Conservation (phyloP, 2,888 invertebrate species). For the Galerucella nymphaeae region DNA sequence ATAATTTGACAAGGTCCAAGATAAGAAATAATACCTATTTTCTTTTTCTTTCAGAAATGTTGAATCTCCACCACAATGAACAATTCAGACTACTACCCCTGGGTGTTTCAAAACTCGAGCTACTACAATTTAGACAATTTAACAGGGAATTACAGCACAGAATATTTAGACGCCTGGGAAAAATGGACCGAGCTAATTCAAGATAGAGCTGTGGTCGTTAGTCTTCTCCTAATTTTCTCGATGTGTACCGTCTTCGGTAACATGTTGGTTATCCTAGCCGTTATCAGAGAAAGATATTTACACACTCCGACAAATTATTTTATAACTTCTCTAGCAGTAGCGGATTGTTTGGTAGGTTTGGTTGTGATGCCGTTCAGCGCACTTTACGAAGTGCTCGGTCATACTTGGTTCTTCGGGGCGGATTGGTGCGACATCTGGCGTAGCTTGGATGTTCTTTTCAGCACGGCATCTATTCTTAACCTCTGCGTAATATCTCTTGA, state of each 20-base stretch:
- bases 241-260: slow-evolving; percentile 96
- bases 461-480: slow-evolving; percentile 97
- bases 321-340: slow-evolving; percentile 95
- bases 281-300: slow-evolving; percentile 90
- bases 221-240: slow-evolving; percentile 87
- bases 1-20: too few relatives aligned
- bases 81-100: slow-evolving; percentile 49
- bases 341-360: slow-evolving; percentile 94
- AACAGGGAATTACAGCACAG: slow-evolving; percentile 58
- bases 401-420: slow-evolving; percentile 94
- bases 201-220: slow-evolving; percentile 81
- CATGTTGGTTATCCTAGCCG: slow-evolving; percentile 92
- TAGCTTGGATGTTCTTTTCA: slow-evolving; percentile 95
- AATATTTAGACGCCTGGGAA: slow-evolving; percentile 61
- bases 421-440: slow-evolving; percentile 99
- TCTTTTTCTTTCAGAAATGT: slow-evolving; percentile 51
- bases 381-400: slow-evolving; percentile 87
- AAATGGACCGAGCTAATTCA: slow-evolving; percentile 70
- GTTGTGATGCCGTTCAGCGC: slow-evolving; percentile 99
- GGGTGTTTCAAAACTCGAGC: slow-evolving; percentile 42
- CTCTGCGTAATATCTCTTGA: slow-evolving; percentile 96
- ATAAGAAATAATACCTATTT: too few relatives aligned
- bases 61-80: slow-evolving; percentile 48
- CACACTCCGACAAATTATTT: slow-evolving; percentile 98
- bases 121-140: slow-evolving; percentile 49